Base-by-base conservation (phyloP, 2,797 vertebrate species). In the Lemur catta region DNA sequence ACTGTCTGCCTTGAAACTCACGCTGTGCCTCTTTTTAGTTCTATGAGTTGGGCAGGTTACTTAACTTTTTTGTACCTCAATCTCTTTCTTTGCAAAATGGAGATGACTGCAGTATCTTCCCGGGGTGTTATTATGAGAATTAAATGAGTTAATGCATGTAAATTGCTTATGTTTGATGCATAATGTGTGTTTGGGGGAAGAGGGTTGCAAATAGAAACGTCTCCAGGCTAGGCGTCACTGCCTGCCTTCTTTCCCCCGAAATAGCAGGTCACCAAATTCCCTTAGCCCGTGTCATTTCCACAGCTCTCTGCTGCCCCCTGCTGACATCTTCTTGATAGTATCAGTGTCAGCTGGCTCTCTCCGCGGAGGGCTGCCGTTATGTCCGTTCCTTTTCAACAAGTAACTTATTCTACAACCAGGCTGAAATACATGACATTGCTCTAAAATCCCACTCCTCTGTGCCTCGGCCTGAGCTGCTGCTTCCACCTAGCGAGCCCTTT, bases 231-330 rank as follows among this genome's bases (percentile, higher is more conserved):
- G 55, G 26, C 38, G 13, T 63, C 78, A 17, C 22, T 17, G 9
- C 8, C 52, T 67, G 59, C 55, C 52, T 78, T 72, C 75, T 67
- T 94, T 65, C 35, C 52, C 57, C 93, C 35, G 91, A 61, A 95
- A 87, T 0, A 59, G 65, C 24, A 33, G 38, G 28, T 67, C 43
- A n/a, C 38, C 24, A 35, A 43, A 35, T 24, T 20, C 55, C 30
- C 4, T 6, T 3, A 33, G 38, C 38, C 22, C 7, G 41, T n/a
- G 8, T 15, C 14, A 7, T 30, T 82, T 82, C 71, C 18, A 28
- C 20, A 81, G 96, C 97, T 96, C 97, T 97, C 97, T 98, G 95
- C 97, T 96, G 86, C 95, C 89, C 96, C 93, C 97, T 97, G 96
- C 96, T 95, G 97, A 84, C 67, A 12, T 0, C 20, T 7, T 28